phyloP scores from a whole-genome alignment of 2,113 vertebrate genomes.

The Seriola quinqueradiata region DNA sequence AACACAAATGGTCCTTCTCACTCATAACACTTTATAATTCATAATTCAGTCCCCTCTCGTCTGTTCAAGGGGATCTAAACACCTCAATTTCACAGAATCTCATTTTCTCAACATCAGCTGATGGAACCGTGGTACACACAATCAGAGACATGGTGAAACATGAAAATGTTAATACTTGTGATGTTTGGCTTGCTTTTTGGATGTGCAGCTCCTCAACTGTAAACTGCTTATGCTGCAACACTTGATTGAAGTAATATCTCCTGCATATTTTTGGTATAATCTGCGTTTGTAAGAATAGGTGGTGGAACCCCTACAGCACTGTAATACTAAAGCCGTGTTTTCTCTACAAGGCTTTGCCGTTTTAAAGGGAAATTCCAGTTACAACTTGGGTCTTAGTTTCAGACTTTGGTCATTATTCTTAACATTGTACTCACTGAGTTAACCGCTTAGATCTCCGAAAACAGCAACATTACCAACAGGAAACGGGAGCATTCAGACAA shows the following conservation, averaged over 20 bases:
- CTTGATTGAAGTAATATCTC: slow-evolving; percentile 3
- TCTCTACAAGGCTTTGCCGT: neutral
- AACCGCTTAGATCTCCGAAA: neutral
- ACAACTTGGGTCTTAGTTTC: neutral
- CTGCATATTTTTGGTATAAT: slow-evolving; percentile 2
- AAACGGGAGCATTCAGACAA: neutral
- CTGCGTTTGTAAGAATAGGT: neutral
- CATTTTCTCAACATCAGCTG: slow-evolving; percentile 23
- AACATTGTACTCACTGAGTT: neutral
- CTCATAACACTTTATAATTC: slow-evolving; percentile 45
- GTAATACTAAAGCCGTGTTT: neutral
- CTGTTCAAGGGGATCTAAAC: slow-evolving; percentile 28
- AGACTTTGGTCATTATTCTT: neutral
- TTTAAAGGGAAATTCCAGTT: neutral
- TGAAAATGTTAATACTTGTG: slow-evolving; percentile 6
- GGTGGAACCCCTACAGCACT: neutral
- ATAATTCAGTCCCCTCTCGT: slow-evolving; percentile 29
- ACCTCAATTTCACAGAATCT: slow-evolving; percentile 19
- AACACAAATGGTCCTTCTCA: slow-evolving; percentile 24
- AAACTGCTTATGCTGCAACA: slow-evolving; percentile 1
- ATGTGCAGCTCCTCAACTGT: slow-evolving; percentile 22
- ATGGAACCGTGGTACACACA: neutral
- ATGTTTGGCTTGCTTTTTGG: slow-evolving; percentile 14
- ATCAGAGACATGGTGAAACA: slow-evolving; percentile 15
- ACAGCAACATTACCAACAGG: neutral